Evolutionary conservation across 2,888 invertebrate species (phyloP).

Genomic region (Therioaphis trifolii): DNA sequence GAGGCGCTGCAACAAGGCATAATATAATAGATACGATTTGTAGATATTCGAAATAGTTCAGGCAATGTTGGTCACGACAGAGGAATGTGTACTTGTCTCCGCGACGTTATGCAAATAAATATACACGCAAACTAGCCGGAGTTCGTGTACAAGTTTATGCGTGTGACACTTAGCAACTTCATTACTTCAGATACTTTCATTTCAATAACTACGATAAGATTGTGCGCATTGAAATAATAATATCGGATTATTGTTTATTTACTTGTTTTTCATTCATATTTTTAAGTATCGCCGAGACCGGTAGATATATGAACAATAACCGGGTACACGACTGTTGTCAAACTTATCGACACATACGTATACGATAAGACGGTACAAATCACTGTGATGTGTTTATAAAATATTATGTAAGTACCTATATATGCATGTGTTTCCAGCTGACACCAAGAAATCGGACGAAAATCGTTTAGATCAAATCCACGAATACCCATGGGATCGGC

Average conservation of each 20-base stretch:
- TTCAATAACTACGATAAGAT: constrained; percentile 8
- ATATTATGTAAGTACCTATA: too few species aligned
- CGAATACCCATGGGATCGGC: too few species aligned
- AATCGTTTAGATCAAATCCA: too few species aligned
- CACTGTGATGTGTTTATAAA: too few species aligned
- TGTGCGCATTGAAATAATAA: constrained; percentile 16
- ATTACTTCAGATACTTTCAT: constrained; percentile 28
- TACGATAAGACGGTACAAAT: neutral
- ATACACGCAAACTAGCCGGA: constrained; percentile 9
- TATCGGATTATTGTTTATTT: neutral
- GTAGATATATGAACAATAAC: neutral
- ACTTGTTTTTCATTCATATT: neutral
- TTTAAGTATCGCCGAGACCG: neutral
- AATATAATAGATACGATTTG: neutral
- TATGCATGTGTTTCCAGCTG: too few species aligned
- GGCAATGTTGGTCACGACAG: constrained; percentile 49
- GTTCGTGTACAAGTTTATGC: too few species aligned
- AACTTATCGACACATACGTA: neutral
- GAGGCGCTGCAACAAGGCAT: too few species aligned
- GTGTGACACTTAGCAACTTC: constrained; percentile 40
- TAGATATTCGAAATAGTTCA: constrained; percentile 44
- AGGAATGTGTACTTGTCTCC: constrained; percentile 40
- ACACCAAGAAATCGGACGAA: neutral
- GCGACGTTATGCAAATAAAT: constrained; percentile 44
- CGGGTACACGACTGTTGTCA: neutral